Evolutionary conservation across 2,888 invertebrate species (phyloP).

Genomic region (Apamea anceps): DNA sequence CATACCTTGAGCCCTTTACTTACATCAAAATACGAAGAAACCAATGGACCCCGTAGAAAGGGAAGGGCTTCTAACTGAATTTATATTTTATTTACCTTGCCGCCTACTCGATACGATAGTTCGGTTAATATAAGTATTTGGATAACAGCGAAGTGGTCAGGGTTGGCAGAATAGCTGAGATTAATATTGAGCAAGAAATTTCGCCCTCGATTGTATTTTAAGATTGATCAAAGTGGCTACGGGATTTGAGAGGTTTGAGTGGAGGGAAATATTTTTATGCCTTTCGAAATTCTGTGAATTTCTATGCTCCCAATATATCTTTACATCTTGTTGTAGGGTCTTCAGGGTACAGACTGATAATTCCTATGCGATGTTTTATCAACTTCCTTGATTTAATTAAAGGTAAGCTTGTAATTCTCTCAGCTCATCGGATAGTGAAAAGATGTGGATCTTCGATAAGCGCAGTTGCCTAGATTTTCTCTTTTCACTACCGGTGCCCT

Average conservation of each 20-base stretch:
- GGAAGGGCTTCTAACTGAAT: constrained; percentile 58
- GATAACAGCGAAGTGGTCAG: constrained; percentile 47
- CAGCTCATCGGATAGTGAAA: constrained; percentile 7
- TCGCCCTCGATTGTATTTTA: constrained; percentile 26
- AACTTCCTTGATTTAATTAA: constrained; percentile 6
- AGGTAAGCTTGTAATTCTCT: constrained; percentile 8
- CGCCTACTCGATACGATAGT: constrained; percentile 59
- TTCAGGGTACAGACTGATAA: neutral
- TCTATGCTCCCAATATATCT: neutral
- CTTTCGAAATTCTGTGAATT: neutral
- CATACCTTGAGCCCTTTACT: constrained; percentile 23
- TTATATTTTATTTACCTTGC: constrained; percentile 66
- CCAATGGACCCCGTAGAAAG: constrained; percentile 43
- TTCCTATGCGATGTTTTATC: neutral
- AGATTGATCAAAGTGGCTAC: constrained; percentile 34
- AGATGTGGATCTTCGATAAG: constrained; percentile 37
- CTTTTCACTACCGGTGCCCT: constrained; percentile 41
- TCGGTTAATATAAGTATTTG: constrained; percentile 66
- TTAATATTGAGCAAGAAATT: constrained; percentile 31
- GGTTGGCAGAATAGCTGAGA: constrained; percentile 43
- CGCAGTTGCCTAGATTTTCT: constrained; percentile 39
- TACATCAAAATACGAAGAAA: constrained; percentile 47
- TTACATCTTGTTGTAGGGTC: neutral
- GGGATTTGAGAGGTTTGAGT: constrained; percentile 28
- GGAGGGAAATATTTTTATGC: constrained; percentile 19